These are phyloP conservation scores for Oscheius sp. DNA, from an alignment of 2,888 invertebrate genomes.

Conservation along the genomic window DNA sequence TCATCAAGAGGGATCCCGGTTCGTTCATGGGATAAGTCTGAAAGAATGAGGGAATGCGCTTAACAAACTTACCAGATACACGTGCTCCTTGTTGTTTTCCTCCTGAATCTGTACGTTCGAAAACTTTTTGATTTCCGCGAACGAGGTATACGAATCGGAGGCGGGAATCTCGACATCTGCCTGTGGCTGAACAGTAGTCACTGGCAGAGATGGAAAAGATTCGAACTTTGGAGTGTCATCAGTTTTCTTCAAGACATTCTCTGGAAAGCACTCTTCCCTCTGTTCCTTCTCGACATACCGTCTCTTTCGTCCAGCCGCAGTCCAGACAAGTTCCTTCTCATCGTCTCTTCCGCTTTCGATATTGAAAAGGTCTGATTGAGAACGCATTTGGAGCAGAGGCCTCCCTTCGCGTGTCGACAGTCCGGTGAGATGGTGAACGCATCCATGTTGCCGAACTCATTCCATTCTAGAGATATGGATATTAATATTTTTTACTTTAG, in stretches of 20 bases:
- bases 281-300: not conserved
- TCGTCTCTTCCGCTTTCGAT: constrained; percentile 29
- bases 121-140: constrained; percentile 31
- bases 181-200: constrained; percentile 25
- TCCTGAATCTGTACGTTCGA: constrained; percentile 34
- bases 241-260: not conserved
- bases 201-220: constrained; percentile 31
- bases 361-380: constrained; percentile 34
- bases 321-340: constrained; percentile 8
- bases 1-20: constrained; percentile 79
- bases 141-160: constrained; percentile 26
- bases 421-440: constrained; percentile 31
- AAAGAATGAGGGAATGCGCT: not conserved
- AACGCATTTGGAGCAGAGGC: constrained; percentile 36
- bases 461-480: not conserved
- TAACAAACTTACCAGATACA: constrained; percentile 9
- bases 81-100: constrained; percentile 28
- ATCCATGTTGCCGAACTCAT: constrained; percentile 16
- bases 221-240: constrained; percentile 14
- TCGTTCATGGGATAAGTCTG: constrained; percentile 40
- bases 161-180: not conserved
- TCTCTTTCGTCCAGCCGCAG: not conserved
- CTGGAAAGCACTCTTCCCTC: not conserved
- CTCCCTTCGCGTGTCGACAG: constrained; percentile 26
- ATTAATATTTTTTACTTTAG: too few species aligned